Base-by-base conservation (phyloP, 2,113 vertebrate species). In the Eclectus roratus region DNA sequence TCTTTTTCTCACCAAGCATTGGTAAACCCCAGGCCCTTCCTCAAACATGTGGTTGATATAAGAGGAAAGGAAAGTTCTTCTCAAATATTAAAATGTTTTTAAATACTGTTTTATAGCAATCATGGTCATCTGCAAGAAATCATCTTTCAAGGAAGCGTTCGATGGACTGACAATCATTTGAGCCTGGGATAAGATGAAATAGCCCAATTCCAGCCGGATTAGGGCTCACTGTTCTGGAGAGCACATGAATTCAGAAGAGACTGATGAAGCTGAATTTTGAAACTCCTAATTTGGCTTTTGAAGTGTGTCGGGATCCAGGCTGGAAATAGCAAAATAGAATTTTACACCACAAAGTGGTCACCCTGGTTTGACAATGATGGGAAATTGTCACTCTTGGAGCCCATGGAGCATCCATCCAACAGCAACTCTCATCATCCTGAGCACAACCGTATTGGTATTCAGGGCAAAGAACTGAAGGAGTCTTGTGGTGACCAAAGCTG, bases 1-100 rank as follows among this genome's bases (percentile, higher is more conserved):
- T 87, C 3, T 92, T 95, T 94, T 94, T 92, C 94, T 96, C 92
- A 95, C 91, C 73, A 56, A 89, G 88, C 39, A 35, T 86, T 47
- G 96, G 96, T 93, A 97, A 97, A 96, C 91, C 94, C 80, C 77
- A 91, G 58, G 73, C 88, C 70, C 49, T 53, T 92, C 89, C 80
- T 89, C 78, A 81, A 96, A 86, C 83, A 91, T 94, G 94, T 96
- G 96, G 96, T 95, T 93, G 91, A 96, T 97, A 93, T 95, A 96
- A 92, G 89, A 93, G 78, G 84, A 85, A 90, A 95, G 60, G 86
- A 80, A 95, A 89, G 85, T 89, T 85, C 58, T 92, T 95, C 89
- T 81, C 77, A 88, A 93, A 88, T 91, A 90, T 90, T 78, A 88
- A 90, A 90, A 84, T 58, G 83, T 94, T 94, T 96, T 91, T 87